A percentile compares a stretch with the other conserved stretches of the same genome.
Conservation (phyloP, 1,140 invertebrate species). For the Pachypeltis micranthus region DNA sequence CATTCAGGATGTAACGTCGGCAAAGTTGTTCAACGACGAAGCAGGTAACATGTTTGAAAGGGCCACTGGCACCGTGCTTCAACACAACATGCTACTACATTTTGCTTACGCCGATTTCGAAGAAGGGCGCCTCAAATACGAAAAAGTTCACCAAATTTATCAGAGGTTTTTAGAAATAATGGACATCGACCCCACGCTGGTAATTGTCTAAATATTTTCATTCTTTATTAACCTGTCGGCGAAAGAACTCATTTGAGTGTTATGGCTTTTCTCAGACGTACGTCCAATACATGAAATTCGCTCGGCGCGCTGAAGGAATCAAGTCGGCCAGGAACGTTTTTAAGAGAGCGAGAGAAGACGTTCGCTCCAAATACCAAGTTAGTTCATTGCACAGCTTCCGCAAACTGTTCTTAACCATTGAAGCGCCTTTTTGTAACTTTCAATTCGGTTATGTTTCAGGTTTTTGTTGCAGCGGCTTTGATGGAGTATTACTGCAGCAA, state of each 20-base stretch:
- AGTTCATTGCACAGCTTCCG: too few species aligned
- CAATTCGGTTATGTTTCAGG: slow-evolving; percentile 47
- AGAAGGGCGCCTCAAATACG: slow-evolving; percentile 89
- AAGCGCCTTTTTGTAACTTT: neutral
- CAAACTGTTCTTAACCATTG: too few species aligned
- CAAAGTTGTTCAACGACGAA: slow-evolving; percentile 86
- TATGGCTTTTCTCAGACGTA: slow-evolving; percentile 68
- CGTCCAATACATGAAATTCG: slow-evolving; percentile 99
- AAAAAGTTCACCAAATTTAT: slow-evolving; percentile 96
- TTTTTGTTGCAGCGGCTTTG: slow-evolving; percentile 89
- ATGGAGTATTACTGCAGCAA: slow-evolving; percentile 99
- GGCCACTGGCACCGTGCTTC: slow-evolving; percentile 70
- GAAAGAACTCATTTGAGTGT: too few species aligned
- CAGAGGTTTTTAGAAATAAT: slow-evolving; percentile 76
- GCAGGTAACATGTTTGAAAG: slow-evolving; percentile 88
- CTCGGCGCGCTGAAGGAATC: slow-evolving; percentile 90
- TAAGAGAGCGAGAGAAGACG: slow-evolving; percentile 87
- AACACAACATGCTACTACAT: slow-evolving; percentile 85
- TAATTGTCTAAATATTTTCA: slow-evolving; percentile 35
- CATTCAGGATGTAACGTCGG: slow-evolving; percentile 71
- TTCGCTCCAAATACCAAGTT: slow-evolving; percentile 37
- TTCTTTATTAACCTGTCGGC: too few species aligned
- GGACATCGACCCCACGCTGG: slow-evolving; percentile 88
- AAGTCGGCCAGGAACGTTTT: slow-evolving; percentile 91
- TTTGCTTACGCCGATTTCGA: slow-evolving; percentile 99